phyloP scores from a whole-genome alignment of 2,888 invertebrate genomes.

The Agonopterix arenella region DNA sequence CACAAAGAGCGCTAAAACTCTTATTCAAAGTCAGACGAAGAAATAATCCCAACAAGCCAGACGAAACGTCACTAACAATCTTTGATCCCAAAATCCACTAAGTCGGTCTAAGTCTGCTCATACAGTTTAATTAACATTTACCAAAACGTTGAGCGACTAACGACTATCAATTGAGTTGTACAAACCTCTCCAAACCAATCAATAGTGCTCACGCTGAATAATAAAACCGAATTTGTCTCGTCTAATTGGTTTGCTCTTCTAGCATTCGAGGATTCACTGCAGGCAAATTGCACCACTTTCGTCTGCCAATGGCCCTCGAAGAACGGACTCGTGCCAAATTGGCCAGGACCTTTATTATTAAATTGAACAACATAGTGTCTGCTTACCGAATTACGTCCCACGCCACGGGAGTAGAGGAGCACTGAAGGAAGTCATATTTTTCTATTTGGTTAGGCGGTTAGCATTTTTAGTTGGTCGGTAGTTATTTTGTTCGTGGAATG shows the following conservation, averaged over 20 bases:
- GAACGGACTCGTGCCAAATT: constrained; percentile 46
- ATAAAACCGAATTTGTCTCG: constrained; percentile 58
- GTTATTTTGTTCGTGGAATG: too few species aligned
- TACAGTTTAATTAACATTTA: background rate
- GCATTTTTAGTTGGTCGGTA: too few species aligned
- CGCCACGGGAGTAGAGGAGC: constrained; percentile 11
- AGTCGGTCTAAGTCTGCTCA: background rate
- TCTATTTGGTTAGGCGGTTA: constrained; percentile 12
- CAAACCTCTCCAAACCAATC: constrained; percentile 19
- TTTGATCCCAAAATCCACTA: background rate
- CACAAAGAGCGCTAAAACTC: too few species aligned
- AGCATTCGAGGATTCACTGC: constrained; percentile 43
- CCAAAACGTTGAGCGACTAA: background rate
- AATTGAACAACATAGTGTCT: constrained; percentile 46
- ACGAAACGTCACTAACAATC: background rate
- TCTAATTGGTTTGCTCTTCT: constrained; percentile 62
- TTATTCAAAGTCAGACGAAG: too few species aligned
- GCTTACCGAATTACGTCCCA: constrained; percentile 15
- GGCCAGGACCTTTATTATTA: constrained; percentile 50
- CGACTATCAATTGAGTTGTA: background rate
- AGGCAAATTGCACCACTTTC: constrained; percentile 56
- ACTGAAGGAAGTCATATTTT: constrained; percentile 17
- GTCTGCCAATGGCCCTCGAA: constrained; percentile 39
- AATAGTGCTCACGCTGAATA: constrained; percentile 46
- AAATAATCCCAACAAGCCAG: background rate